Conservation (phyloP, 2,113 vertebrate species). For the Melanerpes aurifrons region DNA sequence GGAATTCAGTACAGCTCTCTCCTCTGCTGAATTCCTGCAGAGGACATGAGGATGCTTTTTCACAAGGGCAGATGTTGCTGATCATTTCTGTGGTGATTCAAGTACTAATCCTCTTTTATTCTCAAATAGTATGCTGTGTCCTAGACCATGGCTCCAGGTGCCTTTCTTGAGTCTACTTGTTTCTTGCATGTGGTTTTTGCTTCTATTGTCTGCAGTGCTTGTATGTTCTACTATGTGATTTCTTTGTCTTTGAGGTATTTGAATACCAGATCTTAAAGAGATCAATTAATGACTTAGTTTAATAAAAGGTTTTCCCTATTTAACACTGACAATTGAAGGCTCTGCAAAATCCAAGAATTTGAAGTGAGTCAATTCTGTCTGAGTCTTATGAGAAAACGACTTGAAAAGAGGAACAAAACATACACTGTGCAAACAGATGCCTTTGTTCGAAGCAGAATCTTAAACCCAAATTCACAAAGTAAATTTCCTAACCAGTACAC, state of each 20-base stretch:
- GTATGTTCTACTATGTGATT: not conserved
- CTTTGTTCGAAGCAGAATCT: not conserved
- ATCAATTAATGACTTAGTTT: not conserved
- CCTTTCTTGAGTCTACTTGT: not conserved
- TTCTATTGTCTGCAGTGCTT: not conserved
- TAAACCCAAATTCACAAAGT: constrained; percentile 10
- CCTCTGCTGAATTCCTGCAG: fast-evolving
- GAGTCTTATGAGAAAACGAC: not conserved
- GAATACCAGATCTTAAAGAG: not conserved
- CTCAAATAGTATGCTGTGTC: not conserved
- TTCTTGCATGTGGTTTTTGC: not conserved
- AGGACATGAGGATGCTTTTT: not conserved
- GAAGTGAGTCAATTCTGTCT: not conserved
- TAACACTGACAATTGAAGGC: not conserved
- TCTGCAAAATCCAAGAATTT: not conserved
- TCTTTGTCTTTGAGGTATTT: not conserved
- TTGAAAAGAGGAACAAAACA: not conserved
- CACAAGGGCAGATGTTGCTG: not conserved
- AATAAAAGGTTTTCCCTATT: not conserved
- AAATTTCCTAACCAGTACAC: not conserved
- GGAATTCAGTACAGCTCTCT: not conserved
- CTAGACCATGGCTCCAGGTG: not conserved
- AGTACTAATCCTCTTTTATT: not conserved
- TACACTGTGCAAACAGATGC: not conserved
- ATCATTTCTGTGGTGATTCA: not conserved